Base-by-base conservation (phyloP, 37 sponge, comb jelly and placozoan species). In the Bolinopsis microptera region DNA sequence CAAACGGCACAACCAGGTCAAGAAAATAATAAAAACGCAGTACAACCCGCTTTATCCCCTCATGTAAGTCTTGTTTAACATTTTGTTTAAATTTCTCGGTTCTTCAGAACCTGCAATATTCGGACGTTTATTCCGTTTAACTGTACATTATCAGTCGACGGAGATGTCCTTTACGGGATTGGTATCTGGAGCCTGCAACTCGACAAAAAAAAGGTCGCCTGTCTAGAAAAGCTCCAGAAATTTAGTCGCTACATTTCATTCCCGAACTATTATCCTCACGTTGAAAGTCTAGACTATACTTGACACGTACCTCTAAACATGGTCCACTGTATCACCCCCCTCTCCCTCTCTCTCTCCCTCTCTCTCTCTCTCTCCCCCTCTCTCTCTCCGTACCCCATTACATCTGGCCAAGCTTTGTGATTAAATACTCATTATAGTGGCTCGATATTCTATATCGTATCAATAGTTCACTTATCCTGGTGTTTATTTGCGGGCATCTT, bases 11-110 rank as follows among this genome's bases (percentile, higher is more conserved):
- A 27, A 77, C 21, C 80, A 77, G 33, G 80, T 77, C 34, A 77
- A 77, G 80, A 77, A 77, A 21, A 77, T 77, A 34, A 77, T 77
- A 1, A 77, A 77, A 36, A 77, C 80, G 22, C 80, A 77, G 80
- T 77, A 77, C 80, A 77, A 77, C 36, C 80, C 80, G 9, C 36
- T 77, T 21, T 77, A 77, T 36, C 80, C 80, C 9, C 27, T 77
- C 80, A 77, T 77, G 80, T 77, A 36, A 77, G 80, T 77, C 13
- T 48, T 48, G 13, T n/a, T n/a, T n/a, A n/a, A n/a, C n/a, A n/a
- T n/a, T n/a, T n/a, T n/a, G n/a, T n/a, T n/a, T n/a, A n/a, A n/a
- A n/a, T n/a, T n/a, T n/a, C n/a, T n/a, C n/a, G n/a, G n/a, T n/a
- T n/a, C n/a, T n/a, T n/a, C n/a, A n/a, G n/a, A n/a, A n/a, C n/a